These are phyloP conservation scores for Grantiella picta DNA, from an alignment of 2,113 vertebrate species.

Conservation along the genomic window DNA sequence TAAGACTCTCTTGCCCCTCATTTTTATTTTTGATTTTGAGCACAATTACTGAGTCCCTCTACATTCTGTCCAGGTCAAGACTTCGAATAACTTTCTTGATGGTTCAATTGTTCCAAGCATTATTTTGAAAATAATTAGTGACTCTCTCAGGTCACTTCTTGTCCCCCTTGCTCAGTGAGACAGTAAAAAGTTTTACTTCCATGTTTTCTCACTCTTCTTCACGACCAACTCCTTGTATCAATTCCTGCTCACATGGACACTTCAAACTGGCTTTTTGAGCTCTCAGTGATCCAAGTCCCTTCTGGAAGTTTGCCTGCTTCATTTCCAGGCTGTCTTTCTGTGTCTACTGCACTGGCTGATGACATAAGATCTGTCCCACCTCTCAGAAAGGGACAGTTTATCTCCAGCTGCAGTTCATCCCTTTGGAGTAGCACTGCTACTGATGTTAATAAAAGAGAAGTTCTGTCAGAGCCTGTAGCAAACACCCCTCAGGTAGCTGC, in stretches of 20 bases:
- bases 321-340: not conserved
- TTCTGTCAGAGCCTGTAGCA: not conserved
- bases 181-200: not conserved
- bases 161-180: not conserved
- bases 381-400: not conserved
- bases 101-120: not conserved
- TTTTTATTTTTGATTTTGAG: not conserved
- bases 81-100: not conserved
- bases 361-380: not conserved
- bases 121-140: constrained; percentile 5
- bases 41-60: not conserved
- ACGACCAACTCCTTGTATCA: not conserved
- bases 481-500: not conserved
- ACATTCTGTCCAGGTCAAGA: not conserved
- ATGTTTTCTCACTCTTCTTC: not conserved
- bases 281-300: not conserved
- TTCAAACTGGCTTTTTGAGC: not conserved
- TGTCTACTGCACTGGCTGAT: not conserved
- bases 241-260: not conserved
- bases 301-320: not conserved
- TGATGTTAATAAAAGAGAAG: not conserved
- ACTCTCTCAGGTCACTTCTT: not conserved
- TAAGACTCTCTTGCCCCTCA: not conserved
- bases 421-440: not conserved
- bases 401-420: not conserved